Base-by-base conservation (phyloP, 1,140 invertebrate genomes). In the Macrobrachium rosenbergii region DNA sequence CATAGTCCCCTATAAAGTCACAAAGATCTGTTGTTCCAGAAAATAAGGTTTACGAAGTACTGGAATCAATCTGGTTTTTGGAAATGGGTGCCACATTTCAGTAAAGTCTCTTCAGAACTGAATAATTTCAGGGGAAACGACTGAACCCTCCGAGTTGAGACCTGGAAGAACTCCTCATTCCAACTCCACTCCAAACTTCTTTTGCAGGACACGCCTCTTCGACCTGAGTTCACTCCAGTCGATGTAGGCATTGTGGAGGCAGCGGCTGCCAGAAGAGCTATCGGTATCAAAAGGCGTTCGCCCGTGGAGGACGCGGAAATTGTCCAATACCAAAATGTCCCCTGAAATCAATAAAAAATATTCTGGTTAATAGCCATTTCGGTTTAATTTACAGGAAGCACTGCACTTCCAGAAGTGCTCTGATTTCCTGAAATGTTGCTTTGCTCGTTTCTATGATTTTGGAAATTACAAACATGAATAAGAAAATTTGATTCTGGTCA, bases 191-290 rank as follows among this genome's bases (percentile, higher is more conserved):
- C 58, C 69, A 12, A 87, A 78, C 37, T 64, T 72, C 8, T 73
- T 67, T 45, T 87, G 85, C 5, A 93, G 88, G 21, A 92, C 91
- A 87, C 94, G 92, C 60, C 94, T 91, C 83, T 93, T 93, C 5
- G 94, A 95, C 90, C 94, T 94, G 87, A 95, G 93, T 91, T 95
- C 94, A 91, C 95, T 95, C 95, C 95, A 95, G 90, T 95, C 95
- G 0, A 95, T 88, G 91, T 95, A 95, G 79, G 93, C 94, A 23
- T 95, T 95, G 87, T 95, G 93, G 11, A 95, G 91, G 90, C 94
- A 93, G 45, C 95, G 92, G 0, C 93, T 92, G 1, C 90, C 89
- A 6, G 37, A 28, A 2, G 91, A 92, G 81, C 94, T 94, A 82
- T 93, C 92, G 28, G 76, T 17, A 8, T 83, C 58, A 23, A 82